Conservation (phyloP, 1,140 invertebrate species). For the Ctenoplectra terminalis region DNA sequence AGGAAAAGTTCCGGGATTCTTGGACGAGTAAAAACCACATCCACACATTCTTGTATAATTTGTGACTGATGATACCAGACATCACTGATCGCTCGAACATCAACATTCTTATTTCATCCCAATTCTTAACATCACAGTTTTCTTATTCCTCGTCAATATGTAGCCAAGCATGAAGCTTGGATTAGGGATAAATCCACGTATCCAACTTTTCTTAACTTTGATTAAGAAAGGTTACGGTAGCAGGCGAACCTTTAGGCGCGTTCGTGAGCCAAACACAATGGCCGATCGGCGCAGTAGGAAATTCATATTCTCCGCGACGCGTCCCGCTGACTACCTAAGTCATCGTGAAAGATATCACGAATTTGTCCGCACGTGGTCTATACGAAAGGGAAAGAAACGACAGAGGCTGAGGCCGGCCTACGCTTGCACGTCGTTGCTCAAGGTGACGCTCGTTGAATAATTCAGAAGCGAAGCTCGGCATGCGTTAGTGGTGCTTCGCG, state of each 20-base stretch:
- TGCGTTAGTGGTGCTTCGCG: conserved; percentile 31
- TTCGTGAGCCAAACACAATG: not conserved
- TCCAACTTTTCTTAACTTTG: too few species aligned
- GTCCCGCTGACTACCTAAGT: conserved; percentile 7
- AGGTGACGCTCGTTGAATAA: conserved; percentile 77
- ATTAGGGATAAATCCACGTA: not conserved
- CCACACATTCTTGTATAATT: not conserved
- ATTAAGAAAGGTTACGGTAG: not conserved
- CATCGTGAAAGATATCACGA: conserved; percentile 57
- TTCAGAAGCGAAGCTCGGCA: conserved; percentile 73
- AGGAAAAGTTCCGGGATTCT: not conserved
- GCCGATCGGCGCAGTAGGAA: not conserved
- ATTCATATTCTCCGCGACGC: conserved; percentile 36
- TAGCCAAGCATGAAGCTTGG: not conserved
- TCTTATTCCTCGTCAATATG: not conserved
- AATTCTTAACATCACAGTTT: not conserved
- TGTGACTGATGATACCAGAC: not conserved
- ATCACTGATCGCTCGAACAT: not conserved
- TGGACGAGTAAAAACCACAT: not conserved
- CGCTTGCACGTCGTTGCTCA: conserved; percentile 71
- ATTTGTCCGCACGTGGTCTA: conserved; percentile 65
- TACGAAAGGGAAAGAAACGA: conserved; percentile 63
- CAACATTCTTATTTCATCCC: not conserved
- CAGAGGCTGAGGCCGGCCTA: conserved; percentile 65
- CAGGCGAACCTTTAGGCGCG: not conserved